A percentile compares a stretch with the other conserved stretches of the same genome.
Evolutionary conservation across 2,113 vertebrate genomes (phyloP).

Genomic region (Alethe castanea): DNA sequence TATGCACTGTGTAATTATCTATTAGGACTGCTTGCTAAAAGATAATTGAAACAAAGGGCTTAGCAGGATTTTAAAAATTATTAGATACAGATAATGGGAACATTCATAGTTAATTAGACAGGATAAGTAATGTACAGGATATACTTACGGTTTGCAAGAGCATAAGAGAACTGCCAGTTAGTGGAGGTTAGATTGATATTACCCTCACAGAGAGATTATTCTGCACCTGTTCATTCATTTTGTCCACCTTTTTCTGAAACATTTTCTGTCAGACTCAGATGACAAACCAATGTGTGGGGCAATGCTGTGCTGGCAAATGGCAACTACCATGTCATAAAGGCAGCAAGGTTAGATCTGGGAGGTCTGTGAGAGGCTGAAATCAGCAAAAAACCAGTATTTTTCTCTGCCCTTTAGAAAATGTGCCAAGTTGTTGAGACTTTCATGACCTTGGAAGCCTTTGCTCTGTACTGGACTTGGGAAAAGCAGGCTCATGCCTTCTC

Average conservation of each 20-base stretch:
- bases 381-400: background rate
- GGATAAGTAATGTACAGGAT: background rate
- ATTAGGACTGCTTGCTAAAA: background rate
- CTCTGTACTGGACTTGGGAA: background rate
- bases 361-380: background rate
- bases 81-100: background rate
- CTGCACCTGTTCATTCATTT: background rate
- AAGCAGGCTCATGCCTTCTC: background rate
- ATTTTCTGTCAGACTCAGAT: background rate
- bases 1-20: background rate
- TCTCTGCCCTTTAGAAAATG: background rate
- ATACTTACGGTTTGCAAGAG: background rate
- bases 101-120: background rate
- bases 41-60: background rate
- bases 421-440: accelerated
- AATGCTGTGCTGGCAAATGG: background rate
- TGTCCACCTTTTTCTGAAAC: background rate
- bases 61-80: background rate
- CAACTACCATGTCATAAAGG: background rate
- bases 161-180: background rate
- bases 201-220: background rate
- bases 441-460: background rate
- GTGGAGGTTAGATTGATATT: background rate
- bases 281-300: background rate
- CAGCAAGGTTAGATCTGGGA: background rate